Percentiles rank a stretch among this genome's conserved stretches.
Evolutionary conservation across 2,888 invertebrate species (phyloP).

Genomic region (Plebejus melissa): DNA sequence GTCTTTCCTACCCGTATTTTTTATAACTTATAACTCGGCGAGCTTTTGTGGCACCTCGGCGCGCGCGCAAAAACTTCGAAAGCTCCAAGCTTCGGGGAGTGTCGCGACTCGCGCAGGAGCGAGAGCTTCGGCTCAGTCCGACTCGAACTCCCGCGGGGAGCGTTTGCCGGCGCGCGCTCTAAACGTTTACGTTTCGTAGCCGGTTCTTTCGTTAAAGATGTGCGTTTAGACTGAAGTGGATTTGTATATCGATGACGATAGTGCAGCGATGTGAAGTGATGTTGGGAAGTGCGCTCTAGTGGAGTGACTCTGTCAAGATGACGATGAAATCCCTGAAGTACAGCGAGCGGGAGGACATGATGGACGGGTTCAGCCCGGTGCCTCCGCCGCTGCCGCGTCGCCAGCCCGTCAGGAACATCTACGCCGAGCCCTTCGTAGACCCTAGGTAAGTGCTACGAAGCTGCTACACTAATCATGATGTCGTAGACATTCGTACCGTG

Average conservation of each 20-base stretch:
- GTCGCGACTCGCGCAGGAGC: conserved; percentile 69
- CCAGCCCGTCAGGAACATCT: conserved; percentile 81
- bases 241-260: conserved; percentile 42
- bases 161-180: conserved; percentile 38
- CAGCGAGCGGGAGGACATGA: conserved; percentile 76
- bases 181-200: conserved; percentile 31
- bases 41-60: conserved; percentile 77
- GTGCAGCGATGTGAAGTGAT: conserved; percentile 69
- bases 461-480: neutral
- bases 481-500: neutral
- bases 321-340: conserved; percentile 81
- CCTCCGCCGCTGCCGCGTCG: conserved; percentile 82
- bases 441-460: conserved; percentile 63
- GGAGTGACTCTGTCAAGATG: conserved; percentile 65
- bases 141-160: conserved; percentile 46
- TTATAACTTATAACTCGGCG: conserved; percentile 72
- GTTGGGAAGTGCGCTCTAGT: conserved; percentile 48
- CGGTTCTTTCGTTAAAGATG: conserved; percentile 38
- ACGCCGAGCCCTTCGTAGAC: conserved; percentile 83
- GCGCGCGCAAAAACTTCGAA: conserved; percentile 78
- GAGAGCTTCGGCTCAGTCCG: conserved; percentile 52
- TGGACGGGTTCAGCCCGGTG: conserved; percentile 78
- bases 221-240: conserved; percentile 44
- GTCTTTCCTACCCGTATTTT: conserved; percentile 70
- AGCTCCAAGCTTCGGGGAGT: conserved; percentile 55